Conservation (phyloP, 2,113 vertebrate genomes). For the Pogona vitticeps region DNA sequence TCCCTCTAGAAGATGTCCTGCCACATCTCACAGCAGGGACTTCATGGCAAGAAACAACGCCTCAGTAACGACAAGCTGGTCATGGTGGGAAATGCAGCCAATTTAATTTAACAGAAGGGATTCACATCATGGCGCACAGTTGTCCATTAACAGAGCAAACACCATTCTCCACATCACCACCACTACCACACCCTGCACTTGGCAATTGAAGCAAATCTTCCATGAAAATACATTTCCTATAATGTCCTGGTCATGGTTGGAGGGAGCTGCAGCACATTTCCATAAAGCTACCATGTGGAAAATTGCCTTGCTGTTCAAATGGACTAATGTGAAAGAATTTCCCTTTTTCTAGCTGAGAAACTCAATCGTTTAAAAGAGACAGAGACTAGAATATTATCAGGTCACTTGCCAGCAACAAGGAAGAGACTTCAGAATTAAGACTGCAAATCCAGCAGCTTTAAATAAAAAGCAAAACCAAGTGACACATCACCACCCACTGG, state of each 20-base stretch:
- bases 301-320: slow-evolving; percentile 88
- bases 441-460: slow-evolving; percentile 37
- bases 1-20: slow-evolving; percentile 36
- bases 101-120: slow-evolving; percentile 73
- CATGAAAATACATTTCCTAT: slow-evolving; percentile 94
- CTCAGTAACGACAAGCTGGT: slow-evolving; percentile 51
- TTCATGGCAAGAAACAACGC: slow-evolving; percentile 28
- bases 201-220: slow-evolving; percentile 92
- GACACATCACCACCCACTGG: slow-evolving; percentile 25
- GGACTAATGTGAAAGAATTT: slow-evolving; percentile 79
- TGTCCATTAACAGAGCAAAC: slow-evolving; percentile 86
- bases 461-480: slow-evolving; percentile 19
- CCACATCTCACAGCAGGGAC: slow-evolving; percentile 18
- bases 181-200: slow-evolving; percentile 76
- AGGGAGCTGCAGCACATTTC: slow-evolving; percentile 75
- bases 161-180: slow-evolving; percentile 41
- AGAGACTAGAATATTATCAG: slow-evolving; percentile 57
- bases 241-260: slow-evolving; percentile 87
- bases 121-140: slow-evolving; percentile 77
- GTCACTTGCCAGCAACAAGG: slow-evolving; percentile 44
- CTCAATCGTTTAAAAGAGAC: slow-evolving; percentile 40
- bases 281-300: slow-evolving; percentile 86
- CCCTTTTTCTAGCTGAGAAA: slow-evolving; percentile 18
- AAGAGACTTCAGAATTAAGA: slow-evolving; percentile 39
- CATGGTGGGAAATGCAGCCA: slow-evolving; percentile 59